Base-by-base conservation (phyloP, 2,888 invertebrate species). In the Ernsta delagoae region DNA sequence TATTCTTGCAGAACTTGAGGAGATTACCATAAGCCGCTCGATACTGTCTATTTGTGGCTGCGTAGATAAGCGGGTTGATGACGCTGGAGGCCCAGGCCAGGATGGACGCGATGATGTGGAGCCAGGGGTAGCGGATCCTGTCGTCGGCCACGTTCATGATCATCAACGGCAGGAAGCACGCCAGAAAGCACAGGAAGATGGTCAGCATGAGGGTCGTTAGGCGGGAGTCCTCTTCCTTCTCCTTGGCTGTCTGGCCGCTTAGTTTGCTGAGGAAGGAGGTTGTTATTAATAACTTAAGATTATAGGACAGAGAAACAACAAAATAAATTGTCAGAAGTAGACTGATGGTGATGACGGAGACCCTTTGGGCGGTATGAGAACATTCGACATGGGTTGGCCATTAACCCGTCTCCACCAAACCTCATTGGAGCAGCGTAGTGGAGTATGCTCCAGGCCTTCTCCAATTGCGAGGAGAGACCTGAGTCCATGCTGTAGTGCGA, bases 21-120 rank as follows among this genome's bases (percentile, higher is more conserved):
- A 95, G 82, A 76, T 95, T 94, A 3, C 90, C 92, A 78, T 95
- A 95, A 0, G 95, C 95, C 1, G 94, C 94, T 71, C 95, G 81
- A 82, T 98, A 98, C 79, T 97, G 97, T 73, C 97, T 94, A 85
- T 98, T 98, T 75, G 97, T 97, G 6, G 96, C 97, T 4, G 98
- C 98, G 88, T 98, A 98, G 74, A 98, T 97, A 72, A 98, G 94
- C 0, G 98, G 98, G 88, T 98, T 98, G 75, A 98, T 94, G 63
- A 98, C 98, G 71, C 97, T 96, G 0, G 98, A 98, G 0, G 97
- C 97, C 97, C 98, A 98, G 0, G 98, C 97, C 73, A 98, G 92
- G 64, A 98, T 95, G 0, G 98, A 98, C 0, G 97, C 97, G 67
- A 97, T 92, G 72, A 98, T 96, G 83, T 98, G 98, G 0, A 97